Evolutionary conservation across 1,140 invertebrate species (phyloP).

Genomic region (Aphaenogaster floridana): DNA sequence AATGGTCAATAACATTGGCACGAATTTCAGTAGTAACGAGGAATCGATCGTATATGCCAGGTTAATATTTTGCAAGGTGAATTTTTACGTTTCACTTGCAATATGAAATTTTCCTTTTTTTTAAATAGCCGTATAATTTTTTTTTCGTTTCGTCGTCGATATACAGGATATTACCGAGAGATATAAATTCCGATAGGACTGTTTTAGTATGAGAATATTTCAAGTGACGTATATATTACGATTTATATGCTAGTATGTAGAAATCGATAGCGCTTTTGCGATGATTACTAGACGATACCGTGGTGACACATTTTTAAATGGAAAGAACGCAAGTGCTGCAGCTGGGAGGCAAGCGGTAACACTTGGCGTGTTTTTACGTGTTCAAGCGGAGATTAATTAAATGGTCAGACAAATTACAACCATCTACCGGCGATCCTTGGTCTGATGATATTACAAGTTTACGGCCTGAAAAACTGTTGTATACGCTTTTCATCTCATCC

Average conservation of each 20-base stretch:
- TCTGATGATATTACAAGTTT: constrained; percentile 83
- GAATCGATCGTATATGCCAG: constrained; percentile 10
- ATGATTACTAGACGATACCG: constrained; percentile 13
- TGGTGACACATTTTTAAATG: constrained; percentile 12
- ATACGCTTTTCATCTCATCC: not conserved
- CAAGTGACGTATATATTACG: not conserved
- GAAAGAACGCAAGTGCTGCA: not conserved
- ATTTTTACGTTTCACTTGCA: constrained; percentile 30
- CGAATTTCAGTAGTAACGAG: constrained; percentile 39
- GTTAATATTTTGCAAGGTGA: constrained; percentile 17
- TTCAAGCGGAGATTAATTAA: constrained; percentile 83
- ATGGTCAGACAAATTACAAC: constrained; percentile 82
- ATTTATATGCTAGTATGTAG: not conserved
- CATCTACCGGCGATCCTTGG: constrained; percentile 71
- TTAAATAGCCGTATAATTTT: not conserved
- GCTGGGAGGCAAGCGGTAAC: constrained; percentile 9
- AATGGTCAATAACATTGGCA: constrained; percentile 34
- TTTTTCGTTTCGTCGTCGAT: not conserved
- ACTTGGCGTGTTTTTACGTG: constrained; percentile 76
- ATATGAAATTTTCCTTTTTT: constrained; percentile 16
- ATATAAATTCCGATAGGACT: constrained; percentile 17
- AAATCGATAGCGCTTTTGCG: not conserved
- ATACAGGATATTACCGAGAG: not conserved
- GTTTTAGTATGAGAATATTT: constrained; percentile 28
- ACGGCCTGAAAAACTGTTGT: constrained; percentile 79